A percentile compares a stretch with the other conserved stretches of the same genome.
These are phyloP conservation scores for Zaprionus lachaisei DNA, from an alignment of 1,140 invertebrate species.

Conservation along the genomic window DNA sequence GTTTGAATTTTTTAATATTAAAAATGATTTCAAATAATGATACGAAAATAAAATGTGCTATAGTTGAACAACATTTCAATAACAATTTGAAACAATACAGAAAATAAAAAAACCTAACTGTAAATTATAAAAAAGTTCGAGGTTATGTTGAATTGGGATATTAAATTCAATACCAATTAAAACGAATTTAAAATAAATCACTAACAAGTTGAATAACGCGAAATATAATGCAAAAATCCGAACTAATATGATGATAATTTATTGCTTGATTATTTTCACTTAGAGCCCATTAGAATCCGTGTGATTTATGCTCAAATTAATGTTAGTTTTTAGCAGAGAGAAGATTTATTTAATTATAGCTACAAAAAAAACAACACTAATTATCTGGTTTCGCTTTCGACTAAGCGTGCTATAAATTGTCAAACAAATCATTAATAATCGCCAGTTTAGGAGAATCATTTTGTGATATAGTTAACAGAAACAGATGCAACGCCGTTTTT, in stretches of 20 bases:
- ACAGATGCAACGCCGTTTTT: slow-evolving; percentile 8
- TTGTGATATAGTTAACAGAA: slow-evolving; percentile 15
- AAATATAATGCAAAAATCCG: not conserved
- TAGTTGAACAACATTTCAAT: not conserved
- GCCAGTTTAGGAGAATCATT: not conserved
- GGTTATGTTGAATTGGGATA: not conserved
- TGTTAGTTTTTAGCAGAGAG: not conserved
- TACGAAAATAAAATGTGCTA: not conserved
- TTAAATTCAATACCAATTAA: not conserved
- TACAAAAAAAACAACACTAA: not conserved
- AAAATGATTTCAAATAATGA: too few species aligned
- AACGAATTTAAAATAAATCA: not conserved
- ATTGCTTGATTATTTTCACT: not conserved
- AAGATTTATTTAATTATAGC: slow-evolving; percentile 3
- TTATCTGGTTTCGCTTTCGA: not conserved
- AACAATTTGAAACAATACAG: not conserved
- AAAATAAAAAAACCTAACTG: too few species aligned
- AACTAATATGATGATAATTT: not conserved
- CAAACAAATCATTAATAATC: slow-evolving; percentile 4
- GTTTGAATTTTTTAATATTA: too few species aligned
- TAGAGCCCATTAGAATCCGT: not conserved
- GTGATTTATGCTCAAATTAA: slow-evolving; percentile 8
- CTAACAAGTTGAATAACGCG: too few species aligned
- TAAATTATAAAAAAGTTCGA: not conserved
- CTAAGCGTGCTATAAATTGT: not conserved